A percentile compares a stretch with the other conserved stretches of the same genome.
Evolutionary conservation across 2,888 invertebrate species (phyloP).

Genomic region (Brachyptera putata): DNA sequence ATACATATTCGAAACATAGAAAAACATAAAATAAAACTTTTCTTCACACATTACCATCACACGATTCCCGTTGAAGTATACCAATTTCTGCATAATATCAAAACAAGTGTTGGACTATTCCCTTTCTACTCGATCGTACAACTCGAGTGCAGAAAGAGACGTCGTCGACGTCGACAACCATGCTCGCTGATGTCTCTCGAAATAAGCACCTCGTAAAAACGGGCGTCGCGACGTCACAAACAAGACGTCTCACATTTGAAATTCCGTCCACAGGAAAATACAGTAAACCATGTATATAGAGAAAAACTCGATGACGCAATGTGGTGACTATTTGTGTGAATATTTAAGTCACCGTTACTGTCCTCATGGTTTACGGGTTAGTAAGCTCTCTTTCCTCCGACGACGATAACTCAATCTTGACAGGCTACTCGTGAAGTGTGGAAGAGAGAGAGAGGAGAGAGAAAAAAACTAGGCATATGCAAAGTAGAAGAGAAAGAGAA

Average conservation of each 20-base stretch:
- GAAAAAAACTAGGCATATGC: slow-evolving; percentile 5
- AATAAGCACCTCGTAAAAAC: slow-evolving; percentile 32
- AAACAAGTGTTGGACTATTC: background rate
- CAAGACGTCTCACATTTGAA: slow-evolving; percentile 26
- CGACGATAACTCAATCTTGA: slow-evolving; percentile 27
- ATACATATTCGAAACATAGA: too few relatives aligned
- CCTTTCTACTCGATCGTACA: background rate
- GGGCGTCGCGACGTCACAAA: slow-evolving; percentile 10
- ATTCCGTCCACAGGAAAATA: slow-evolving; percentile 25
- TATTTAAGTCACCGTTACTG: slow-evolving; percentile 22
- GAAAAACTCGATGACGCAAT: background rate
- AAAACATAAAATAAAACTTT: too few relatives aligned
- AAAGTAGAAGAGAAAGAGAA: slow-evolving; percentile 14
- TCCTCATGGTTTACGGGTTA: slow-evolving; percentile 18
- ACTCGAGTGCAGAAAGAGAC: background rate
- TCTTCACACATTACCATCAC: background rate
- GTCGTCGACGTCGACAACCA: background rate
- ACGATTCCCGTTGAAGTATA: background rate
- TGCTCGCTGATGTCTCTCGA: slow-evolving; percentile 16
- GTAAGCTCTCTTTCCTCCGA: slow-evolving; percentile 7
- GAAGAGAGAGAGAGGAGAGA: background rate
- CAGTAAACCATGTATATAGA: background rate
- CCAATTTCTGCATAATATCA: background rate
- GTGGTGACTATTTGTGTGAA: slow-evolving; percentile 23
- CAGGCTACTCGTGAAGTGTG: slow-evolving; percentile 16